Evolutionary conservation across 1,140 invertebrate genomes (phyloP).

Genomic region (Bombus difficillimus): DNA sequence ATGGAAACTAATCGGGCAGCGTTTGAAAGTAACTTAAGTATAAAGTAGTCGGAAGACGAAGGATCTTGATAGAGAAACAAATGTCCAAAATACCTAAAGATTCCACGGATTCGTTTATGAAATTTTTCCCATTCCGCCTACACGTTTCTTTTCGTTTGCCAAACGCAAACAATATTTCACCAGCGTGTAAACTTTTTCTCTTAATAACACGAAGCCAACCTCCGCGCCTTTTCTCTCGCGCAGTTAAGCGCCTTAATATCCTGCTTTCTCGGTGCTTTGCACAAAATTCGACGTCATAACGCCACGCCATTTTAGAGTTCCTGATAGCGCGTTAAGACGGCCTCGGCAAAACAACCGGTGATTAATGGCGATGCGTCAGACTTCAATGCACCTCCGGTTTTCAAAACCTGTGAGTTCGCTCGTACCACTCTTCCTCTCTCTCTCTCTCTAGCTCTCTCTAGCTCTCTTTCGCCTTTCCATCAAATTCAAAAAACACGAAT

Average conservation of each 20-base stretch:
- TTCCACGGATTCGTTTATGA: neutral
- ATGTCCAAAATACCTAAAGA: neutral
- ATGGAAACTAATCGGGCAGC: too few species aligned
- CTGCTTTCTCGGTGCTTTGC: neutral
- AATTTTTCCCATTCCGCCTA: neutral
- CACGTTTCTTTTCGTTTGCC: neutral
- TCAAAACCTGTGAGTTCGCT: neutral
- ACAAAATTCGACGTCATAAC: constrained; percentile 22
- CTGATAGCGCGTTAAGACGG: constrained; percentile 15
- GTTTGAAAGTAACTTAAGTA: too few species aligned
- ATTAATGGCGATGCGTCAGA: constrained; percentile 14
- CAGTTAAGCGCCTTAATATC: constrained; percentile 15
- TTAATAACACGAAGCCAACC: neutral
- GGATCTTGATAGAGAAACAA: too few species aligned
- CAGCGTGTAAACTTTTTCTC: constrained; percentile 6
- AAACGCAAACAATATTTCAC: neutral
- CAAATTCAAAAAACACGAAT: neutral
- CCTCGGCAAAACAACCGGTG: constrained; percentile 16
- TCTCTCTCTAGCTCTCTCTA: neutral
- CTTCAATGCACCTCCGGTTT: neutral
- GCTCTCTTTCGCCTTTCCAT: neutral
- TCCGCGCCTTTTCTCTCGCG: too few species aligned
- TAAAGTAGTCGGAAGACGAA: too few species aligned
- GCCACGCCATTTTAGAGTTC: constrained; percentile 2
- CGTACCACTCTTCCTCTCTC: neutral